These are phyloP conservation scores for Colletes gigas DNA, from an alignment of 1,140 invertebrate genomes.

Conservation along the genomic window DNA sequence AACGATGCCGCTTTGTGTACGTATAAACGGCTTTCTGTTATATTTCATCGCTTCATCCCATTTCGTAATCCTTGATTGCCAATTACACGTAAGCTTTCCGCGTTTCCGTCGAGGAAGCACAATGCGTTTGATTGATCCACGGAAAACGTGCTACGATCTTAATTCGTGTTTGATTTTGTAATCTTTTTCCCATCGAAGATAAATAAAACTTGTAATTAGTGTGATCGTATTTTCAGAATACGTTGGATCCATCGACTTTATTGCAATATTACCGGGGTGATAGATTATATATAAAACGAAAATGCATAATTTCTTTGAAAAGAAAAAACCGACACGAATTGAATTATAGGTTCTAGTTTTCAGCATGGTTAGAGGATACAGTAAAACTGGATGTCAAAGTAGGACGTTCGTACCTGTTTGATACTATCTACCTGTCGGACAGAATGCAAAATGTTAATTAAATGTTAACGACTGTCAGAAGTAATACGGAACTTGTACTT, in stretches of 20 bases:
- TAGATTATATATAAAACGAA: background rate
- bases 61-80: background rate
- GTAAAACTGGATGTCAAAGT: slow-evolving; percentile 2
- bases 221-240: no score
- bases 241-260: no score
- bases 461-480: background rate
- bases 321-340: background rate
- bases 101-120: background rate
- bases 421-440: background rate
- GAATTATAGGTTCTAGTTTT: background rate
- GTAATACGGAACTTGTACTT: background rate
- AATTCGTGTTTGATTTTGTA: no score
- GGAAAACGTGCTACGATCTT: no score
- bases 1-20: background rate
- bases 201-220: no score
- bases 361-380: background rate
- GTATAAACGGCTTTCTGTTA: no score
- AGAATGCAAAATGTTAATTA: slow-evolving; percentile 8
- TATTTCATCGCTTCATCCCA: background rate
- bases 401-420: background rate
- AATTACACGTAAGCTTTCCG: background rate
- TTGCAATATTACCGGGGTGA: no score
- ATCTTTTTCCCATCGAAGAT: no score
- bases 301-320: background rate
- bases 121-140: background rate